Evolutionary conservation across 2,113 vertebrate genomes (phyloP).

Genomic region (Gnathochromis pfefferi): DNA sequence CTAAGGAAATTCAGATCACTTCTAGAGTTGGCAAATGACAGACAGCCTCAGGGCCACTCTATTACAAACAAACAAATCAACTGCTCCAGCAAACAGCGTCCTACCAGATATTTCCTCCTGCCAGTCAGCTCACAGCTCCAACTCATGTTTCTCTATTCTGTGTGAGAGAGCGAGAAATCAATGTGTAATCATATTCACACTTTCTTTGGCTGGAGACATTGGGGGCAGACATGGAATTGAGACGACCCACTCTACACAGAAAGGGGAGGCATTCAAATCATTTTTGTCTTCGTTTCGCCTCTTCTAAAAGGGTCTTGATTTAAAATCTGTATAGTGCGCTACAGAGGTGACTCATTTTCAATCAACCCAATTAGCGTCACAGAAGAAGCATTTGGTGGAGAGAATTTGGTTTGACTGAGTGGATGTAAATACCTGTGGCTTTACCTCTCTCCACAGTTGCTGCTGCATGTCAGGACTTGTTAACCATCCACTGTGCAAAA

Average conservation of each 20-base stretch:
- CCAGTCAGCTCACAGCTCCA: constrained; percentile 13
- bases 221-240: constrained; percentile 25
- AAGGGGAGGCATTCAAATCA: neutral
- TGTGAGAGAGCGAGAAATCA: constrained; percentile 47
- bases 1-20: constrained; percentile 30
- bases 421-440: neutral
- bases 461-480: neutral
- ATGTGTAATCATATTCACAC: constrained; percentile 52
- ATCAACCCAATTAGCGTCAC: constrained; percentile 3
- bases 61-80: constrained; percentile 59
- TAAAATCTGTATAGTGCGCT: neutral
- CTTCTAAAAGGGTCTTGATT: neutral
- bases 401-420: neutral
- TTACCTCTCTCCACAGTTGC: neutral
- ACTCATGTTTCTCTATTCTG: constrained; percentile 21
- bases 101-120: constrained; percentile 30
- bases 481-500: neutral
- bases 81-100: constrained; percentile 12
- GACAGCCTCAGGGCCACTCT: constrained; percentile 26
- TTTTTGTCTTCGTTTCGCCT: constrained; percentile 1
- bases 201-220: constrained; percentile 20
- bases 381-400: neutral
- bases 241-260: constrained; percentile 7
- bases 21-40: constrained; percentile 23
- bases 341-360: constrained; percentile 33